Evolutionary conservation across 1,140 invertebrate genomes (phyloP), one percentile per base, ranked within the genome.

Genomic region (Pseudoatta argentina): DNA sequence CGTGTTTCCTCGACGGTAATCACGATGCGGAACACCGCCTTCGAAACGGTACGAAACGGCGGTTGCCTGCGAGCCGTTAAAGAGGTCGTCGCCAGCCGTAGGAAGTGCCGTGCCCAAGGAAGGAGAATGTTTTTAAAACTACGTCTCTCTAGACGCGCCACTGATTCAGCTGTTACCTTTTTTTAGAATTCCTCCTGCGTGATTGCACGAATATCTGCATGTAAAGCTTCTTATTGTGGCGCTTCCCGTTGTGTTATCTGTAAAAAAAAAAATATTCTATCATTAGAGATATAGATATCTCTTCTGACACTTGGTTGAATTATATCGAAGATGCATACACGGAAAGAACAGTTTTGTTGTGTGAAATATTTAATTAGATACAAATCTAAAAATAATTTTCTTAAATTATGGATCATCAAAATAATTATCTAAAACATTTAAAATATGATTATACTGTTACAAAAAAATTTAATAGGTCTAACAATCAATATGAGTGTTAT

Each of bases 231-330:
- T 39, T 66, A 16, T 6, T 73, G 87, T 91, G 89, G 85, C 86
- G 89, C 85, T 93, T 92, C 88, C 87, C 91, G 30, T 90, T 88
- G 63, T 86, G 55, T 24, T 64, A 34, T 55, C 24, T 34, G 18
- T 8, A 44, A 39, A 59, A 39, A 59, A 39, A 39, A 30, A 61
- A 66, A 66, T 34, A 66, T 66, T 66, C 18, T 21, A n/a, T n/a
- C n/a, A 0, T 39, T 66, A 21, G 18, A 66, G 39, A 44, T 44
- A 44, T 2, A 66, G 39, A 39, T 66, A 66, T 39, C 30, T n/a
- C 18, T 66, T 66, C 64, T 39, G 18, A 18, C 16, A 53, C 4
- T 16, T 72, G 2, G 16, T 53, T 76, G 7, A 14, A 44, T 61
- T 21, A 30, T 24, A 76, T 44, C 7, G 1, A 67, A 69, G 66